Conservation (phyloP, 2,888 invertebrate genomes). For the Pteria penguin region DNA sequence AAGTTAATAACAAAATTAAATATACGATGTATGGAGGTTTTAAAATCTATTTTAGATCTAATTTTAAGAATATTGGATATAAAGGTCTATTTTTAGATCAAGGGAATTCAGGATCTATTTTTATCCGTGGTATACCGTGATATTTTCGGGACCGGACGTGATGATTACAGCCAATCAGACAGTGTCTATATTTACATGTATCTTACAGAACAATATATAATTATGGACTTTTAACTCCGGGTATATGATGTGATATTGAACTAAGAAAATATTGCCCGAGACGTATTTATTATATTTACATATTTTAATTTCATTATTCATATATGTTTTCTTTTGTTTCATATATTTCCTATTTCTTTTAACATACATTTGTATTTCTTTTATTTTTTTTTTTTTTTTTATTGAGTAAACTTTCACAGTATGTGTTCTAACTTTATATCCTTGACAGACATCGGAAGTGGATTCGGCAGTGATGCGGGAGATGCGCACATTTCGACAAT, state of each 20-base stretch:
- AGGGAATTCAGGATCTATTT: too few species aligned
- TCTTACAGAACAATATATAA: not conserved
- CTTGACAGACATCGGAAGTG: slow-evolving; percentile 56
- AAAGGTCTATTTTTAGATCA: too few species aligned
- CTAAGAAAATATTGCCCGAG: not conserved
- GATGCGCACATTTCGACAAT: slow-evolving; percentile 69
- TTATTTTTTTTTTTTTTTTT: not conserved
- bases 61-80: too few species aligned
- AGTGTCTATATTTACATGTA: not conserved
- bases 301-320: too few species aligned
- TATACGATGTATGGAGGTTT: too few species aligned
- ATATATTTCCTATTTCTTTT: not conserved
- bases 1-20: too few species aligned
- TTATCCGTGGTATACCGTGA: too few species aligned
- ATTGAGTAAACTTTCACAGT: not conserved
- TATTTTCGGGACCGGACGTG: too few species aligned
- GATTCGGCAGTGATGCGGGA: slow-evolving; percentile 65
- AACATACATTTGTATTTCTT: not conserved
- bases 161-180: too few species aligned
- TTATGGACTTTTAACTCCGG: not conserved
- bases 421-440: not conserved
- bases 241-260: too few species aligned
- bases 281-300: too few species aligned
- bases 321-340: not conserved
- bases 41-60: too few species aligned